Evolutionary conservation across 2,113 vertebrate genomes (phyloP), one percentile per base, ranked within the genome.

Genomic region (Suricata suricatta): DNA sequence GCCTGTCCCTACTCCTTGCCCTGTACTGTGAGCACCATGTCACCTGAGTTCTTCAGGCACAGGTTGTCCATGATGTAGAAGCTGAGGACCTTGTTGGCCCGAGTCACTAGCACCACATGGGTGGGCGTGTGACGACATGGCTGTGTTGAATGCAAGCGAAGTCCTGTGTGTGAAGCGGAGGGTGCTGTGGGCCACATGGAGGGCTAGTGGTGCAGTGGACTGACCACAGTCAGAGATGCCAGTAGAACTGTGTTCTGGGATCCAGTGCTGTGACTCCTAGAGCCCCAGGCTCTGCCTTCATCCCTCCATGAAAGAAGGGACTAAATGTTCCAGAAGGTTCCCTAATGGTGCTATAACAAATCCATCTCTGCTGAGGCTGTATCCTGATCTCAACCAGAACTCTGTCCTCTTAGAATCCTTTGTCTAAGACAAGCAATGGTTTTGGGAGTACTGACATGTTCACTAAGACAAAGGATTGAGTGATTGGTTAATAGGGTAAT

Each of bases 51-150:
- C 35, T 99, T 97, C 35, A 98, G 98, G 97, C 99, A 99, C 21
- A 99, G 97, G 1, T 99, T 98, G 47, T 96, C 91, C 41, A 99
- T 99, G 16, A 99, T 98, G 72, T 99, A 99, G 1, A 99, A 96
- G 0, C 99, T 99, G 0, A 99, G 99, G 12, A 99, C 99, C 98
- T 99, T 99, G 98, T 99, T 99, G n/a, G 98, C 98, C 0, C 99
- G 99, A 0, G 99, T 99, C 92, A 99, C 99, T 89, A 99, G 97
- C 0, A 99, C 99, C 94, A 99, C 99, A 11, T 77, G 99, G 88
- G 87, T 91, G 99, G 88, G 88, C 90, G 4, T 0, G 88, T 50
- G 98, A 98, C n/a, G 94, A 90, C 97, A 97, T 91, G 76, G 60
- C 92, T 1, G 27, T 1, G 54, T 16, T 3, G 5, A 6, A 1